phyloP scores from a whole-genome alignment of 2,113 vertebrate genomes.

The Misgurnus mizolepis region DNA sequence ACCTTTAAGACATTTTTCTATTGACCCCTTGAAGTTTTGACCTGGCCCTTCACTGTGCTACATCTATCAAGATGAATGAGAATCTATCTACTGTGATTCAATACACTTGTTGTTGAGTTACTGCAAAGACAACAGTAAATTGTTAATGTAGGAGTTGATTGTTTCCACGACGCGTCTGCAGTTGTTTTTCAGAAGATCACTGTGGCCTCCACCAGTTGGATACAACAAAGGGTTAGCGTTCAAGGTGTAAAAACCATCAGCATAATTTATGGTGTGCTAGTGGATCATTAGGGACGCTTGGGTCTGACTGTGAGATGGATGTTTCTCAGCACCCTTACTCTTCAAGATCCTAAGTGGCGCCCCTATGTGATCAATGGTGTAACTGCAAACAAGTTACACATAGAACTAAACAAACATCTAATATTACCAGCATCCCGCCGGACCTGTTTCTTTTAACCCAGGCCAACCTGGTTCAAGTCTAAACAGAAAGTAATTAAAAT shows the following conservation, averaged over 20 bases:
- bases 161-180: conserved; percentile 34
- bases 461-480: conserved; percentile 72
- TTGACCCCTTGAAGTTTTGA: too few relatives aligned
- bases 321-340: conserved; percentile 68
- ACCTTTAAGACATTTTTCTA: too few relatives aligned
- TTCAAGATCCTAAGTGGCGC: conserved; percentile 71
- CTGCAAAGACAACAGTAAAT: not conserved
- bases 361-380: conserved; percentile 73
- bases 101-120: not conserved
- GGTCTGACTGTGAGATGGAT: conserved; percentile 70
- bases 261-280: conserved; percentile 75
- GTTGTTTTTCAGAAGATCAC: conserved; percentile 5
- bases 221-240: conserved; percentile 51
- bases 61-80: too few relatives aligned
- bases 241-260: conserved; percentile 65
- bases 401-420: conserved; percentile 52
- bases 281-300: conserved; percentile 72
- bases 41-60: too few relatives aligned
- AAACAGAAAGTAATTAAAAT: conserved; percentile 81
- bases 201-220: conserved; percentile 26
- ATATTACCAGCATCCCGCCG: conserved; percentile 62
- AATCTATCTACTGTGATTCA: not conserved
- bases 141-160: conserved; percentile 24
- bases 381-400: conserved; percentile 52
- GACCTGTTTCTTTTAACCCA: conserved; percentile 60